Base-by-base conservation (phyloP, 2,113 vertebrate genomes). In the Dermatemys mawii region DNA sequence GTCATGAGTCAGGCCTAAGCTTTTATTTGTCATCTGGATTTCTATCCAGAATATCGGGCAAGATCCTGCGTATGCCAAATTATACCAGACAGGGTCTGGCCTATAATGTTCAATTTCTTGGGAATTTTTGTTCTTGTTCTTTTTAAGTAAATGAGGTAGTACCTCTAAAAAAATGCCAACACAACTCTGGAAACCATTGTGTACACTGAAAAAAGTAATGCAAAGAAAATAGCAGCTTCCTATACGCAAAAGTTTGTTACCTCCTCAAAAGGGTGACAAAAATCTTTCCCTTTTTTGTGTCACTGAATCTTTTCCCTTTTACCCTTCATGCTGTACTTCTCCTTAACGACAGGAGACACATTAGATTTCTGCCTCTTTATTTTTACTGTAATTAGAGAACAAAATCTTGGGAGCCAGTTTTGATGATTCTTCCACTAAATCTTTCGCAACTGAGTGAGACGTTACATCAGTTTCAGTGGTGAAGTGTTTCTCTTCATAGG, bases 361-460 rank as follows among this genome's bases (percentile, higher is more conserved):
- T 13, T 32, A 63, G 41, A 50, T 44, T 38, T 81, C 80, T 84
- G 12, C 53, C 27, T 89, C 13, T 89, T 26, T 81, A 5, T 94
- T 81, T 81, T 63, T 93, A 38, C 78, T 88, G 49, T 73, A 86
- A 81, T 79, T 83, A 82, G 80, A 82, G 80, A 85, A 26, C 7
- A 76, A 55, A 70, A 60, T 12, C 55, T 94, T 51, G 26, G 17
- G 70, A 89, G 49, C 1, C 21, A 46, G 10, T 92, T 81, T 48
- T 7, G 4, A 1, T 80, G 1, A 38, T 80, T 80, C 87, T 80
- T 67, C 79, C n/a, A n/a, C 8, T 29, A 80, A 76, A 60, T 73
- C 54, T 93, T 96, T 94, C 50, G 51, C 50, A 88, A 10, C 41
- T 24, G 93, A 81, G 8, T 96, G 82, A 95, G 51, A 94, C 12